Conservation (phyloP, 2,888 invertebrate genomes). For the Drosophila borealis region DNA sequence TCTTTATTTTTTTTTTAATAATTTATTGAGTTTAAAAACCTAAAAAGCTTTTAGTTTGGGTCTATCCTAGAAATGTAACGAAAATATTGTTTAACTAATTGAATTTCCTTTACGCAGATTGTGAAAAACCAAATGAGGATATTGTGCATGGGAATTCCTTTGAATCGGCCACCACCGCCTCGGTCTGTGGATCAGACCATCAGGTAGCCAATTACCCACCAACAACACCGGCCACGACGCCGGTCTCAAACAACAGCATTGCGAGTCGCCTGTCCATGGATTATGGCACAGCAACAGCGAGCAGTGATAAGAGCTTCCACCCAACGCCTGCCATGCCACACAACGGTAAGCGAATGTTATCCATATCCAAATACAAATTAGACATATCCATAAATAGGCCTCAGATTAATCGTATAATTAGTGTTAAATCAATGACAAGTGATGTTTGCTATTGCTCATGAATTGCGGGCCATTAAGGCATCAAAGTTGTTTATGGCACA, state of each 20-base stretch:
- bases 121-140: constrained; percentile 82
- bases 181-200: constrained; percentile 83
- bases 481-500: constrained; percentile 68
- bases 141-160: constrained; percentile 76
- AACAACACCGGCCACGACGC: constrained; percentile 60
- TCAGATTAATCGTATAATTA: constrained; percentile 33
- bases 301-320: constrained; percentile 83
- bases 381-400: constrained; percentile 15
- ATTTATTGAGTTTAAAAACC: constrained; percentile 63
- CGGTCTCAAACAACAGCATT: constrained; percentile 59
- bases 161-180: constrained; percentile 75
- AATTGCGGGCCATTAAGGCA: constrained; percentile 50
- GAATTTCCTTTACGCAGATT: constrained; percentile 67
- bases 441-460: constrained; percentile 28
- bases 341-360: constrained; percentile 72
- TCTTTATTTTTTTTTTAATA: constrained; percentile 36
- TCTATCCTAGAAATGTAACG: constrained; percentile 38
- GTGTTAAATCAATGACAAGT: constrained; percentile 37
- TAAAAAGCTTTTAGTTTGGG: constrained; percentile 63
- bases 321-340: constrained; percentile 77
- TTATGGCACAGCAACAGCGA: constrained; percentile 61
- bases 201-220: constrained; percentile 82
- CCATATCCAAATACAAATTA: not conserved
- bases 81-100: constrained; percentile 48
- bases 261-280: constrained; percentile 73